Percentiles rank a stretch among this genome's conserved stretches.
Conservation (phyloP, 2,113 vertebrate genomes). For the Gambusia holbrooki region DNA sequence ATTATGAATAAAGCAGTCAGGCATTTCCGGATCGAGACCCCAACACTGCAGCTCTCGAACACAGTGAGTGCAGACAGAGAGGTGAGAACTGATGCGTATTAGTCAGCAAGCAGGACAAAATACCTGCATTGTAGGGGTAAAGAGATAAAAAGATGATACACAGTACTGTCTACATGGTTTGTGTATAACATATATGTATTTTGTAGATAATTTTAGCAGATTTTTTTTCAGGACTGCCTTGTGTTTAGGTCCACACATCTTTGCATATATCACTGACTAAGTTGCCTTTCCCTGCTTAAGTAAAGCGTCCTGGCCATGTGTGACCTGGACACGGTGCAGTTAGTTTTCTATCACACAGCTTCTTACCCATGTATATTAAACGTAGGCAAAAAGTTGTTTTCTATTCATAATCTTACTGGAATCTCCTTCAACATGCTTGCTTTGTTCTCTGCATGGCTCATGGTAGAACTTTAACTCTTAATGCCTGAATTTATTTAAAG, state of each 20-base stretch:
- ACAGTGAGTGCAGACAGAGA: slow-evolving; percentile 16
- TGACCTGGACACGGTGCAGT: neutral
- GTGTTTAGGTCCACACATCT: too few species aligned
- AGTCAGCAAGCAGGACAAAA: slow-evolving; percentile 17
- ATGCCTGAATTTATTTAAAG: neutral
- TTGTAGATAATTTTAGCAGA: too few species aligned
- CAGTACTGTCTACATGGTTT: neutral
- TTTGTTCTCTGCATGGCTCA: neutral
- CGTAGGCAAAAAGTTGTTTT: neutral
- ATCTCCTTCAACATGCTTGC: neutral
- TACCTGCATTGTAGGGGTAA: neutral
- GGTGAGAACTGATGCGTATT: slow-evolving; percentile 3
- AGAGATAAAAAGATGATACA: neutral
- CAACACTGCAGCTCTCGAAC: slow-evolving; percentile 12
- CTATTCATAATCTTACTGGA: neutral
- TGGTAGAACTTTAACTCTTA: neutral
- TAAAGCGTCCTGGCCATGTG: neutral
- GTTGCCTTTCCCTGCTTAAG: neutral
- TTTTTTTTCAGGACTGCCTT: too few species aligned
- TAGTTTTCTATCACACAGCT: neutral
- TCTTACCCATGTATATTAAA: neutral
- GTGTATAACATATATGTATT: too few species aligned
- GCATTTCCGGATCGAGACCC: slow-evolving; percentile 25
- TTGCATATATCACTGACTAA: neutral
- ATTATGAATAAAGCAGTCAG: slow-evolving; percentile 44